Conservation (phyloP, 2,888 invertebrate genomes). For the Seira ritae region DNA sequence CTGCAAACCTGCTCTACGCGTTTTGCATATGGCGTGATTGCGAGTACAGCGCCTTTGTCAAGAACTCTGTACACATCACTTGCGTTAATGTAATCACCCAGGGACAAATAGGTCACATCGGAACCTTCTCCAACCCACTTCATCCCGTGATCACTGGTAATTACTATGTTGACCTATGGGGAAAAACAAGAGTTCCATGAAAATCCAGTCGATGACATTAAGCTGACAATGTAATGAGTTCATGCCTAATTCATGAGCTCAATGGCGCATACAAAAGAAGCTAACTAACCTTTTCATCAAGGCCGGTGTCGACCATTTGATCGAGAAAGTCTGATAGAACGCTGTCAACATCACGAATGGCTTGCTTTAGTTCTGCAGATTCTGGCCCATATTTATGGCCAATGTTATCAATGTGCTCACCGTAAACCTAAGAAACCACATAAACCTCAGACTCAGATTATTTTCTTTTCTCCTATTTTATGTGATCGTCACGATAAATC, state of each 20-base stretch:
- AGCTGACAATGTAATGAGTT: too few species aligned
- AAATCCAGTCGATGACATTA: too few species aligned
- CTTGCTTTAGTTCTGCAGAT: constrained; percentile 73
- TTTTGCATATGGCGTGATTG: constrained; percentile 73
- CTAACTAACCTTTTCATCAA: constrained; percentile 72
- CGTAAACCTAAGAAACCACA: constrained; percentile 72
- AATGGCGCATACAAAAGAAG: background rate
- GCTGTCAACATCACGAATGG: constrained; percentile 74
- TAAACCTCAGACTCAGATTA: too few species aligned
- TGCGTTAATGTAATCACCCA: constrained; percentile 73
- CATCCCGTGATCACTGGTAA: constrained; percentile 76
- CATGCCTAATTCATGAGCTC: too few species aligned
- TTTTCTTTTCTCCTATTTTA: background rate
- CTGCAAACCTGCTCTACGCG: constrained; percentile 56
- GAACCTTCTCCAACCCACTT: constrained; percentile 74
- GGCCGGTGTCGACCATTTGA: constrained; percentile 73
- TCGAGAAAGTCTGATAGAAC: constrained; percentile 74
- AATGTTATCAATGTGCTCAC: constrained; percentile 74
- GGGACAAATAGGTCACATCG: constrained; percentile 72
- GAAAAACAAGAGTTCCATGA: constrained; percentile 29
- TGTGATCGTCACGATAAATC: background rate
- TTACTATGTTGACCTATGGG: constrained; percentile 75
- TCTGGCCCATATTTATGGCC: constrained; percentile 75
- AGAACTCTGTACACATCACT: constrained; percentile 72
- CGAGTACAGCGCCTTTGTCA: constrained; percentile 74